phyloP scores from a whole-genome alignment of 2,113 vertebrate genomes.

The Microcebus lehilahytsara region DNA sequence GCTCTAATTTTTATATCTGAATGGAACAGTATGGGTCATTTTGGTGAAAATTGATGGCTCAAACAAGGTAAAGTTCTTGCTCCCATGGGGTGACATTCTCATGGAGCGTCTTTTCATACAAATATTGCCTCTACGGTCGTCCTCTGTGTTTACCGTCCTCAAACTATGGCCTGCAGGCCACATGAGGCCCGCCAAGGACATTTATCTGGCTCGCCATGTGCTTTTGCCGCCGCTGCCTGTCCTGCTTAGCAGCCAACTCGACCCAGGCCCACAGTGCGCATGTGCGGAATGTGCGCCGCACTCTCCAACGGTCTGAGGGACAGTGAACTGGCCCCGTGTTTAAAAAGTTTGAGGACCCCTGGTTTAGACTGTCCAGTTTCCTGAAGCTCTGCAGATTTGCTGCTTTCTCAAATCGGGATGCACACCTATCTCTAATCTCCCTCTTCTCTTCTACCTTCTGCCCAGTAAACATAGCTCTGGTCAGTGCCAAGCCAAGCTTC shows the following conservation, averaged over 20 bases:
- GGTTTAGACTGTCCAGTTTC: not conserved
- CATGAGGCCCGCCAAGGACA: no score
- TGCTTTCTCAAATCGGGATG: not conserved
- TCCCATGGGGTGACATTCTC: not conserved
- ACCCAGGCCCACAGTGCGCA: no score
- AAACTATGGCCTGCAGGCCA: no score
- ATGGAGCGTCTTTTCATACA: not conserved
- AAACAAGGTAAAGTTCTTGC: not conserved
- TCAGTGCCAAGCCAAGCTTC: not conserved
- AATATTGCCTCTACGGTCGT: not conserved
- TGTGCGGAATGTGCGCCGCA: no score
- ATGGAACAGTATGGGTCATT: not conserved
- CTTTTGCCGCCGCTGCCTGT: no score
- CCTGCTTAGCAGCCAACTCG: no score
- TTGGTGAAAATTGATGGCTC: not conserved
- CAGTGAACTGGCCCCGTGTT: no score
- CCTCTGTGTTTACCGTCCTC: not conserved
- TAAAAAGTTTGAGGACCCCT: no score
- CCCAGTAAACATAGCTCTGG: not conserved
- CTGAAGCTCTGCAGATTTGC: not conserved
- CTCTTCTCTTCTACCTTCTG: fast-evolving
- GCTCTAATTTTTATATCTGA: not conserved
- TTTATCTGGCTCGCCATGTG: no score
- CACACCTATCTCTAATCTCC: not conserved
- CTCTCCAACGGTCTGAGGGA: no score